These are phyloP conservation scores for Phortica variegata DNA, from an alignment of 1,140 invertebrate genomes.

Conservation along the genomic window DNA sequence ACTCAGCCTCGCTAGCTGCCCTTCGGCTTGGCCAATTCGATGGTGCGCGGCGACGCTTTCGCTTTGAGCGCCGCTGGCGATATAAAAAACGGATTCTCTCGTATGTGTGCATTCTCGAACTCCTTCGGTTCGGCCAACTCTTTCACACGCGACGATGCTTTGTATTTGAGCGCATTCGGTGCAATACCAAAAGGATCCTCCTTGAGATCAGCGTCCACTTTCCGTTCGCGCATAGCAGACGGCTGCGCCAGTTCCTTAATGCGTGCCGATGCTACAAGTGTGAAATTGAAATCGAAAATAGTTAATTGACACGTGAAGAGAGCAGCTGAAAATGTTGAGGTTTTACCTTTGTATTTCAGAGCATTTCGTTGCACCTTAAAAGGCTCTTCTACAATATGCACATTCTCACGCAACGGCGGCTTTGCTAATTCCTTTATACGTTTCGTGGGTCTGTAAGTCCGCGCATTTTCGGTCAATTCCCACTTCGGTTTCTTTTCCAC, in stretches of 20 bases:
- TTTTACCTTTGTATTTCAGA: conserved; percentile 35
- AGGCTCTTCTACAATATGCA: conserved; percentile 30
- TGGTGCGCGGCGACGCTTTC: conserved; percentile 57
- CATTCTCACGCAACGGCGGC: conserved; percentile 20
- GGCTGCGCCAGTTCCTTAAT: conserved; percentile 43
- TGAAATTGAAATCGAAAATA: neutral
- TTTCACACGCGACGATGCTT: conserved; percentile 54
- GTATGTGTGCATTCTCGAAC: conserved; percentile 46
- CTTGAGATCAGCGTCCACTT: conserved; percentile 30
- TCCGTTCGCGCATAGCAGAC: conserved; percentile 26
- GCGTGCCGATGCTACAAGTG: conserved; percentile 36
- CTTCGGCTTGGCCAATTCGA: conserved; percentile 58
- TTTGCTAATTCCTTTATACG: conserved; percentile 29
- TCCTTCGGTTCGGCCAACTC: conserved; percentile 58
- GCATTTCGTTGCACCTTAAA: conserved; percentile 31
- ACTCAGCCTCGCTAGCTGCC: conserved; percentile 25
- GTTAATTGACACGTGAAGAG: neutral
- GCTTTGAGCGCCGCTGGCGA: conserved; percentile 58
- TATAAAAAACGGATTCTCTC: conserved; percentile 45
- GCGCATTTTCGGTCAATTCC: conserved; percentile 30
- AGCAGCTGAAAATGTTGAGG: neutral
- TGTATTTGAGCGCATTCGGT: conserved; percentile 56
- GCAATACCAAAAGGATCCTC: conserved; percentile 46
- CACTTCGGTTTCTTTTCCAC: conserved; percentile 27
- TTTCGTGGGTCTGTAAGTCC: conserved; percentile 23